Base-by-base conservation (phyloP, 2,797 vertebrate genomes). In the Buphagus erythrorhynchus region DNA sequence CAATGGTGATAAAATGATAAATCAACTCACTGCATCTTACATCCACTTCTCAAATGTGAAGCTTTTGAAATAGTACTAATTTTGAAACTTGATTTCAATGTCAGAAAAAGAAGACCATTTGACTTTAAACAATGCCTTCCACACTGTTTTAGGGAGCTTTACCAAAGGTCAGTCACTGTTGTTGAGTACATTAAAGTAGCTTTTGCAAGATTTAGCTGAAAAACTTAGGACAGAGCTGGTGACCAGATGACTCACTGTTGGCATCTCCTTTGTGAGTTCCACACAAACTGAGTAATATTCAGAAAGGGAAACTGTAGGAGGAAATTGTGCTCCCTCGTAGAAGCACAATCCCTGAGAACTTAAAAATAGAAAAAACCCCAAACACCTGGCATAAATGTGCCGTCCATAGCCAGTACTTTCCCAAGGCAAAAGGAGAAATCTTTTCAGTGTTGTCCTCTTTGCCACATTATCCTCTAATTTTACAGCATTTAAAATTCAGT, bases 171-270 rank as follows among this genome's bases (percentile, higher is more conserved):
- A 72, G 19, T 65, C 49, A 63, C 33, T 68, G 25, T 28, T 91
- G 49, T 55, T 92, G 68, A 43, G 54, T 43, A 54, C 1, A 2
- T 36, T 58, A 68, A 91, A 31, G 20, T 2, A 74, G 38, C 24
- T 91, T 86, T 83, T 86, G 25, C 68, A 74, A 86, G 65, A 93
- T 35, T 35, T 52, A 74, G 20, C 49, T 80, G 59, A 88, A 91
- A 92, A 67, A 35, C 61, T 75, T 35, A 59, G 87, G 84, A 91
- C 68, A 83, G 61, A 92, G 51, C 68, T 92, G 88, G 72, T 91
- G 90, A 95, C 93, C 90, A 92, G 48, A 90, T 96, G 92, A 96
- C 88, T 97, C 95, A 96, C 28, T 75, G 75, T 35, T 89, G 84
- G 69, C 67, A 89, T 74, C 75, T 94, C 90, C 65, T 86, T 74